Percentiles rank a stretch among this genome's conserved stretches.
Evolutionary conservation across 2,888 invertebrate species (phyloP).

Genomic region (Tenodera sinensis): DNA sequence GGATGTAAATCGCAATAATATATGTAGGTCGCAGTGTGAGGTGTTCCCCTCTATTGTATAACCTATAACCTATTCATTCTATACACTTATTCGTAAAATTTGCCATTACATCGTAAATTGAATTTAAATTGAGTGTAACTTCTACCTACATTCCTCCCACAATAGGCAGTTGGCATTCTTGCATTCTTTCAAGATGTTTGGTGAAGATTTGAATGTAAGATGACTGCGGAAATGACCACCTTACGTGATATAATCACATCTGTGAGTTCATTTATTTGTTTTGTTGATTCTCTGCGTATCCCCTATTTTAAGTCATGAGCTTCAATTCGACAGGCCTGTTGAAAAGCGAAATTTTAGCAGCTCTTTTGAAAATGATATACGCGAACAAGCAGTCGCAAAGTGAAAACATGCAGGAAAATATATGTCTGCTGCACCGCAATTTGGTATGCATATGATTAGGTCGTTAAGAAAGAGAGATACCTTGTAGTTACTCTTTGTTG

Average conservation of each 20-base stretch:
- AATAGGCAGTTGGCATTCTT: no score
- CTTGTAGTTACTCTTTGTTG: neutral
- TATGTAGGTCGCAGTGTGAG: no score
- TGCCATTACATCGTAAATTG: no score
- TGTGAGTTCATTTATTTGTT: neutral
- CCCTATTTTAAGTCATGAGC: neutral
- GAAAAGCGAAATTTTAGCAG: neutral
- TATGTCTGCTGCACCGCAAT: neutral
- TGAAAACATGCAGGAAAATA: neutral
- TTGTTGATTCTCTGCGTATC: neutral
- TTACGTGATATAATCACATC: neutral
- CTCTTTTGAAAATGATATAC: neutral
- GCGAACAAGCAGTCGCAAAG: neutral
- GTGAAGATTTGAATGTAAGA: no score
- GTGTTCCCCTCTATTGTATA: no score
- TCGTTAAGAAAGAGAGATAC: neutral
- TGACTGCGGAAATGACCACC: no score
- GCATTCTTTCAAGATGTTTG: no score
- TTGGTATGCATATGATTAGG: neutral
- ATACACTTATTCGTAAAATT: no score
- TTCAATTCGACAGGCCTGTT: neutral
- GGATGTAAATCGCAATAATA: no score
- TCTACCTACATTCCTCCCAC: no score
- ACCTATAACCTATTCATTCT: no score
- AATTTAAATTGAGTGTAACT: no score